Evolutionary conservation across 53 echinoderm and acorn worm genomes (phyloP).

Genomic region (Luidia sarsii): DNA sequence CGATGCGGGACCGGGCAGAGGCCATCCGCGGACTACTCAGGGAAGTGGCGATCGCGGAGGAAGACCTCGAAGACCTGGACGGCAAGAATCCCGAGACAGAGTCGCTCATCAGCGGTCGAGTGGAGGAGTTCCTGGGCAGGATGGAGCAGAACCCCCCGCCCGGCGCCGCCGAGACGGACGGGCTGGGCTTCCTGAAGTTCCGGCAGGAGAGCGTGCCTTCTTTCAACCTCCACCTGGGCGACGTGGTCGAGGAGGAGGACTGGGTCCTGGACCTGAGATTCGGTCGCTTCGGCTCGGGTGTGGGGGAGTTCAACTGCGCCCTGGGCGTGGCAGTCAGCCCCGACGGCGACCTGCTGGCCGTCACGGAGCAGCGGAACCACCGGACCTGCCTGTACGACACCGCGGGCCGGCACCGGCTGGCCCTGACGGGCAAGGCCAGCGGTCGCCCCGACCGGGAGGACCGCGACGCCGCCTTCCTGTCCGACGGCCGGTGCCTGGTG

Average conservation of each 20-base stretch:
- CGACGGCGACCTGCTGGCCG: constrained; percentile 17
- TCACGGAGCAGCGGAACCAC: constrained; percentile 38
- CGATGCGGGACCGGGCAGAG: background rate
- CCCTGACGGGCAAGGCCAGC: constrained; percentile 26
- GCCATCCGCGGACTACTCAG: constrained; percentile 1
- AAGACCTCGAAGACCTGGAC: background rate
- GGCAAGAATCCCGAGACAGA: background rate
- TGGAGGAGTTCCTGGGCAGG: background rate
- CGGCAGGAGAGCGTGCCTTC: constrained; percentile 23
- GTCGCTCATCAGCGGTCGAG: background rate
- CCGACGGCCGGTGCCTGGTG: constrained; percentile 28
- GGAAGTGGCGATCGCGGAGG: background rate
- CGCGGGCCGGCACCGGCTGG: constrained; percentile 15
- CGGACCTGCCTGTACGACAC: constrained; percentile 28
- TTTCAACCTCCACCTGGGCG: constrained; percentile 34
- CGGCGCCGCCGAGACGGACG: constrained; percentile 8
- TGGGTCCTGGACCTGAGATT: constrained; percentile 34
- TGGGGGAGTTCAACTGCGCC: constrained; percentile 47
- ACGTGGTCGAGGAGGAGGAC: constrained; percentile 23
- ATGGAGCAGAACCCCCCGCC: constrained; percentile 21
- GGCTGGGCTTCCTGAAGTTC: constrained; percentile 31
- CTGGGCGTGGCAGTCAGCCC: constrained; percentile 4
- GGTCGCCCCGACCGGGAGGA: constrained; percentile 25
- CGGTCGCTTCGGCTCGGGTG: constrained; percentile 12
- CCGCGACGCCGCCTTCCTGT: constrained; percentile 28